Evolutionary conservation across 2,797 vertebrate species (phyloP).

Genomic region (Toxotes lorentzi): DNA sequence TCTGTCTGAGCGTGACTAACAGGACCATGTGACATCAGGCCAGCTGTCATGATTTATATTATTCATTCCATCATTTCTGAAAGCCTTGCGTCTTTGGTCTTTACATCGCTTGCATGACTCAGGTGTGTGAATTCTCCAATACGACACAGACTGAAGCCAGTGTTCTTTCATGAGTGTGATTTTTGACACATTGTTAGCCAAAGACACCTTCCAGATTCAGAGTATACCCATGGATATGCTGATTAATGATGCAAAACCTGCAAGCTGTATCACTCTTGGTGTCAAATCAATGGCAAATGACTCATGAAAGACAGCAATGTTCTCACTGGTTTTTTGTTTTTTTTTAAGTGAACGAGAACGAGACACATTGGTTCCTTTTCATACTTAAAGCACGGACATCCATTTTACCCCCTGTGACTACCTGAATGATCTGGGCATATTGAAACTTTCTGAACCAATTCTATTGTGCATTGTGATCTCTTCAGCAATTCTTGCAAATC

Average conservation of each 20-base stretch:
- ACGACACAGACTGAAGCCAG: neutral
- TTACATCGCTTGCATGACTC: conserved; percentile 18
- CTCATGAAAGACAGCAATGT: neutral
- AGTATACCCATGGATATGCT: neutral
- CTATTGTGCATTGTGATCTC: conserved; percentile 66
- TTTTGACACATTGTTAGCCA: conserved; percentile 32
- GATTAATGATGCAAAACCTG: conserved; percentile 35
- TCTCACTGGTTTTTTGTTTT: conserved; percentile 23
- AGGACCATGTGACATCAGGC: conserved; percentile 10
- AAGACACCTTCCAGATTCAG: conserved; percentile 11
- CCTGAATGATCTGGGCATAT: conserved; percentile 47
- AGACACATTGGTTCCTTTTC: conserved; percentile 35
- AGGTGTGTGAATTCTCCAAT: conserved; percentile 12
- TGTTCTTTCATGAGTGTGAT: conserved; percentile 14
- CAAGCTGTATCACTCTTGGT: conserved; percentile 10
- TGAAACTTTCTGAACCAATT: conserved; percentile 59
- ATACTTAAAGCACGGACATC: conserved; percentile 43
- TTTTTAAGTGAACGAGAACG: neutral
- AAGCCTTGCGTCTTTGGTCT: neutral
- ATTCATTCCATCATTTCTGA: conserved; percentile 17
- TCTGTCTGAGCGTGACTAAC: conserved; percentile 4
- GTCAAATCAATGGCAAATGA: conserved; percentile 34
- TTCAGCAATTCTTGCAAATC: conserved; percentile 53
- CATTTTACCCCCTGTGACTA: conserved; percentile 52
- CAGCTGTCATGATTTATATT: conserved; percentile 5